A percentile compares a stretch with the other conserved stretches of the same genome.
phyloP scores from a whole-genome alignment of 2,113 vertebrate genomes.

The Lycaon pictus region DNA sequence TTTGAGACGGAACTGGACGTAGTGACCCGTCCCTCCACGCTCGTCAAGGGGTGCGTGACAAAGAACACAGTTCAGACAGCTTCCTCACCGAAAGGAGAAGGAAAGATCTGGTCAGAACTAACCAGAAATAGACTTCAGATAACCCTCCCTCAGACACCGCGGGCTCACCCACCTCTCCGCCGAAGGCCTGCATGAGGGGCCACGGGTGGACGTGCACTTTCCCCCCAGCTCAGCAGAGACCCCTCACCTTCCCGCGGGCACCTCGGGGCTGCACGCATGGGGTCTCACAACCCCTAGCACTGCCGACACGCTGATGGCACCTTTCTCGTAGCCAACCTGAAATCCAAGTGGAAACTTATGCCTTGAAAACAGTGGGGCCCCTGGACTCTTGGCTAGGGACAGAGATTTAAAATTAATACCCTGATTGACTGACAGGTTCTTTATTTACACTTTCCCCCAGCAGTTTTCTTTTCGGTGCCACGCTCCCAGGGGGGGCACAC shows the following conservation, averaged over 20 bases:
- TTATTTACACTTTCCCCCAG: slow-evolving; percentile 67
- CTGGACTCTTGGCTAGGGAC: slow-evolving; percentile 12
- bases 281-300: neutral
- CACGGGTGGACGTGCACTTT: rapidly evolving
- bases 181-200: neutral
- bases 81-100: slow-evolving; percentile 70
- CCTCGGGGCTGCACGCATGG: neutral
- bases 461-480: slow-evolving; percentile 57
- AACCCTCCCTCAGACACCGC: neutral
- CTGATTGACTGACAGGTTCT: slow-evolving; percentile 43
- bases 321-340: slow-evolving; percentile 19
- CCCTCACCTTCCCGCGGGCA: neutral
- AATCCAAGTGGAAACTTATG: slow-evolving; percentile 68
- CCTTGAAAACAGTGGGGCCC: slow-evolving; percentile 32
- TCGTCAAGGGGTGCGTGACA: rapidly evolving
- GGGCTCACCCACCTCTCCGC: neutral
- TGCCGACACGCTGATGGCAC: neutral
- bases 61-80: neutral
- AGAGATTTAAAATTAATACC: slow-evolving; percentile 71
- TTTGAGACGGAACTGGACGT: neutral
- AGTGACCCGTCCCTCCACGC: neutral
- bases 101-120: slow-evolving; percentile 44
- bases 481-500: slow-evolving; percentile 72
- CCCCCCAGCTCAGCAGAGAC: neutral
- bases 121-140: slow-evolving; percentile 61